Base-by-base conservation (phyloP, 2,113 vertebrate genomes). In the Sebastes schlegelii region DNA sequence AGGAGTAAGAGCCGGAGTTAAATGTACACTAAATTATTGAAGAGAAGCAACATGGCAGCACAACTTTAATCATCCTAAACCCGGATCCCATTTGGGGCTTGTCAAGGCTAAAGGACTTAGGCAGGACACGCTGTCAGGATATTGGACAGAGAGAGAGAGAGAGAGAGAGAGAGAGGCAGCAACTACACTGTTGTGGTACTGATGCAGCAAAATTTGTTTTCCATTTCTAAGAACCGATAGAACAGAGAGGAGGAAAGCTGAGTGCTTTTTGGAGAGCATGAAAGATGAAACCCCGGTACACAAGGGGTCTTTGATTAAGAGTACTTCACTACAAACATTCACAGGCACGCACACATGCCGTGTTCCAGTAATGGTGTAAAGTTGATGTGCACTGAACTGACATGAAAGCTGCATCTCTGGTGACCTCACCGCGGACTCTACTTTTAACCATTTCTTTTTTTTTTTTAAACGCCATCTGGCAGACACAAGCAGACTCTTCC, bases 191-290 rank as follows among this genome's bases (percentile, higher is more conserved):
- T 75, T 82, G 74, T 68, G 17, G 21, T 73, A 83, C 90, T 89
- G 87, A 89, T 81, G 84, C 90, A 84, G 90, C 89, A 87, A 85
- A 89, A 84, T 89, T 88, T 54, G 79, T 86, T 91, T 92, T 85
- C 76, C 69, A 77, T 73, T 83, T 87, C 74, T 61, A 77, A 81
- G 75, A 87, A 88, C 48, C 23, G 5, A 77, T 46, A 70, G 61
- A 89, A 66, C 65, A 80, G 70, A 86, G 61, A 34, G 34, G 34
- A 34, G 34, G 34, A 75, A 73, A 7, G 62, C 62, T n/a, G 73
- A 83, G 81, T 67, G 79, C 65, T 84, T 75, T 70, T 80, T 63
- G 73, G 71, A 85, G 54, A 74, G 70, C 78, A 65, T 76, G 79
- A 73, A 86, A 84, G 78, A 88, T 74, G 78, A 90, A 88, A 82